Base-by-base conservation (phyloP, 2,113 vertebrate species). In the Garra rufa region DNA sequence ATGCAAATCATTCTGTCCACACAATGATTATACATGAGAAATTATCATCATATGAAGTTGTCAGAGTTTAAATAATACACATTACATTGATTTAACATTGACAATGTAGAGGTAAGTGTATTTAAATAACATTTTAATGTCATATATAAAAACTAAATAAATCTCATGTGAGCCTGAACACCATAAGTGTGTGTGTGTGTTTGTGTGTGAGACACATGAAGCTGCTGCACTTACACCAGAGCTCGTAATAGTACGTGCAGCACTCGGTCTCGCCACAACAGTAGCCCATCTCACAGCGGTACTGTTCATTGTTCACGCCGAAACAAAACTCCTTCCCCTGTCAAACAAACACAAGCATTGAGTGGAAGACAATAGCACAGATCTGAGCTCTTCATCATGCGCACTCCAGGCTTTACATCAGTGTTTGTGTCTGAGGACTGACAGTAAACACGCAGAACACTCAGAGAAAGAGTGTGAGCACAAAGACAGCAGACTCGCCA, bases 231-330 rank as follows among this genome's bases (percentile, higher is more conserved):
- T 91, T 93, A 96, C 95, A 96, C 95, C 95, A 96, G 13, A 96
- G 94, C 85, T 96, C 95, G 21, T 96, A 95, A 91, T 96, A 96
- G 87, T 96, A 95, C 30, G 94, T 96, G 92, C 95, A 96, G 90
- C 95, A 96, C 76, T 95, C 93, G 0, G 94, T 95, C 87, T 95
- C 94, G 13, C 95, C 95, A n/a, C 95, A 96, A 91, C 95, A 96
- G 91, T 96, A 95, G 0, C 95, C 95, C 94, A 95, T 95, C 85
- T 96, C 95, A 88, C 95, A 96, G 82, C 92, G 92, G 87, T 95
- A 95, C 85, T 95, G 93, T 44, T 96, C 94, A 91, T 95, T 94
- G 88, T 95, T 95, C 83, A 94, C 94, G 9, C 93, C 95, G 82
- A 93, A 95, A 90, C 95, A 96, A 75, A 94, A 94, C 91, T 95